These are phyloP conservation scores for Cancer borealis DNA, from an alignment of 2,888 invertebrate genomes.

Conservation along the genomic window DNA sequence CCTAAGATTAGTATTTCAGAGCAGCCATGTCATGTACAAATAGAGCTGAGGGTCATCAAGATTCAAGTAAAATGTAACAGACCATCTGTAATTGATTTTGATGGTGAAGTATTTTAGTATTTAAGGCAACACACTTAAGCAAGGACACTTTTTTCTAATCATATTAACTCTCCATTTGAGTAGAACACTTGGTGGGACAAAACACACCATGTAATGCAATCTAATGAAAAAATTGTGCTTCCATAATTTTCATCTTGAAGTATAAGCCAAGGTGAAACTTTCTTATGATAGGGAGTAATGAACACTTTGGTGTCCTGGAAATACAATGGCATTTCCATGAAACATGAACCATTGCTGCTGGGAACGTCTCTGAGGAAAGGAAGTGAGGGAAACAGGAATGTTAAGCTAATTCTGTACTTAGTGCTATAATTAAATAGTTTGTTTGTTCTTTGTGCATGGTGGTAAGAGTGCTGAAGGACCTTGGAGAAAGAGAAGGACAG, in stretches of 20 bases:
- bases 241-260: not conserved
- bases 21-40: not conserved
- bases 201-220: no score
- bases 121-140: not conserved
- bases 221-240: not conserved
- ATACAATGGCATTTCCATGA: not conserved
- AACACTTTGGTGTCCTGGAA: not conserved
- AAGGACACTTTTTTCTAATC: not conserved
- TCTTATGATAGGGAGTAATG: not conserved
- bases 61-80: not conserved
- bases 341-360: slow-evolving; percentile 43
- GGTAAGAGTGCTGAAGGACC: slow-evolving; percentile 49
- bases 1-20: slow-evolving; percentile 31
- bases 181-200: no score
- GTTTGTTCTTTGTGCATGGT: slow-evolving; percentile 47
- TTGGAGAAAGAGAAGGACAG: not conserved
- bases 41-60: not conserved
- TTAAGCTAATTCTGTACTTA: slow-evolving; percentile 52
- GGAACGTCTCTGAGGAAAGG: not conserved
- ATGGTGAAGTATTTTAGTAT: not conserved
- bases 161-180: not conserved
- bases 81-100: not conserved
- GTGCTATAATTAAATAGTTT: slow-evolving; percentile 12
- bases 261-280: not conserved
- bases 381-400: not conserved